Evolutionary conservation across 2,797 vertebrate genomes (phyloP).

Genomic region (Sebastes ruberrimus): DNA sequence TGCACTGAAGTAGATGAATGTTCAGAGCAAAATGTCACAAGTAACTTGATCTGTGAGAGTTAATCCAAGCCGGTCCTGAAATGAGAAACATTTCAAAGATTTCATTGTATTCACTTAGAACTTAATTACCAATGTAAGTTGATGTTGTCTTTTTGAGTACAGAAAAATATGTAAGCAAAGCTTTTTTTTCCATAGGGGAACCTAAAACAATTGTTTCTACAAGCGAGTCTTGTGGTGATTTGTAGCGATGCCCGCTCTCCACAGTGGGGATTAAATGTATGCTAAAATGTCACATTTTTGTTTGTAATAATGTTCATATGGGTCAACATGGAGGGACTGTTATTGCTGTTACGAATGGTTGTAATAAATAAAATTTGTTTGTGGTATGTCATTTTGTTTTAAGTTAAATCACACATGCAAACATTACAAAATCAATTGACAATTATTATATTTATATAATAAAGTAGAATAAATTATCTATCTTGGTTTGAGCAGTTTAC

Average conservation of each 20-base stretch:
- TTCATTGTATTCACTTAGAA: not conserved
- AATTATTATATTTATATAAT: too few relatives aligned
- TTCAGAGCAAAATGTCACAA: not conserved
- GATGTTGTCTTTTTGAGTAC: not conserved
- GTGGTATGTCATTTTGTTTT: not conserved
- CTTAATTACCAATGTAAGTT: not conserved
- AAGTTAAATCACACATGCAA: conserved; percentile 40
- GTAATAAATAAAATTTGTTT: conserved; percentile 26
- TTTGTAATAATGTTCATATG: not conserved
- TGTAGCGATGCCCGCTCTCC: not conserved
- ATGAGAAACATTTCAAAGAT: not conserved
- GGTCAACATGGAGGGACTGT: not conserved
- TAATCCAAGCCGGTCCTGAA: not conserved
- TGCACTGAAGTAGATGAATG: not conserved
- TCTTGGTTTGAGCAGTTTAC: too few relatives aligned
- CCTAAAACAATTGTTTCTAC: not conserved
- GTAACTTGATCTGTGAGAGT: not conserved
- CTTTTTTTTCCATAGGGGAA: not conserved
- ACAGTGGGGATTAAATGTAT: not conserved
- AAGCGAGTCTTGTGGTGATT: not conserved
- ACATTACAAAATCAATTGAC: conserved; percentile 85
- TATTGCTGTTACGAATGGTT: not conserved
- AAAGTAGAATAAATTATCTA: too few relatives aligned
- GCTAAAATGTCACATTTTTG: not conserved
- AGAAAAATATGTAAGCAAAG: not conserved